Conservation (phyloP, 2,797 vertebrate species). For the Anas capensis region DNA sequence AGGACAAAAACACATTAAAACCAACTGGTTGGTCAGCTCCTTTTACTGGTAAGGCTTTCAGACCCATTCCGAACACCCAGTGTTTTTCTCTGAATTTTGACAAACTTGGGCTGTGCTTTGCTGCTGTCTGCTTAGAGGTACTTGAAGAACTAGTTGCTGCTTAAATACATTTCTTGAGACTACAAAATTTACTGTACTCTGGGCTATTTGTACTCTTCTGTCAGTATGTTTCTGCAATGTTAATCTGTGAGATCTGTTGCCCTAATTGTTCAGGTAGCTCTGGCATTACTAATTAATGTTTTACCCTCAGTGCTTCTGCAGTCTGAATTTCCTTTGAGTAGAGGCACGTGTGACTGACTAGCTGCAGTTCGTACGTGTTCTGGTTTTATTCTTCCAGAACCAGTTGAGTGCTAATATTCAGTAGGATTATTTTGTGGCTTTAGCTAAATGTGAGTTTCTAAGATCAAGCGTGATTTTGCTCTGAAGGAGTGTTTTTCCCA, state of each 20-base stretch:
- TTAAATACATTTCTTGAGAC: neutral
- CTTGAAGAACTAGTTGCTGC: neutral
- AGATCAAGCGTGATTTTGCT: neutral
- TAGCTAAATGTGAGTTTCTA: neutral
- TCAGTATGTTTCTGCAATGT: neutral
- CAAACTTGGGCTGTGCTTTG: neutral
- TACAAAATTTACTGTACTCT: neutral
- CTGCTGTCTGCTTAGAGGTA: neutral
- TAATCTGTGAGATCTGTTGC: neutral
- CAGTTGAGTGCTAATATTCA: neutral
- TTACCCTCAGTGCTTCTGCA: neutral
- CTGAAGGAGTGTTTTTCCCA: neutral
- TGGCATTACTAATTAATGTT: neutral
- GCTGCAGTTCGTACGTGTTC: neutral
- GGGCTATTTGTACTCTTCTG: neutral
- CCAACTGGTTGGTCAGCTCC: neutral
- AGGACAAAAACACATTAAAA: neutral
- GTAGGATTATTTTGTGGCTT: neutral
- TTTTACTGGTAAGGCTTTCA: neutral
- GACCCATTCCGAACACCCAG: rapidly evolving
- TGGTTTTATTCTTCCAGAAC: neutral
- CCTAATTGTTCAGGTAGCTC: neutral
- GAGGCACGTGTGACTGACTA: neutral
- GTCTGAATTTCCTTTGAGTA: neutral
- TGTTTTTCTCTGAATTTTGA: neutral